Evolutionary conservation across 2,113 vertebrate genomes (phyloP).

Genomic region (Atherinomorus stipes): DNA sequence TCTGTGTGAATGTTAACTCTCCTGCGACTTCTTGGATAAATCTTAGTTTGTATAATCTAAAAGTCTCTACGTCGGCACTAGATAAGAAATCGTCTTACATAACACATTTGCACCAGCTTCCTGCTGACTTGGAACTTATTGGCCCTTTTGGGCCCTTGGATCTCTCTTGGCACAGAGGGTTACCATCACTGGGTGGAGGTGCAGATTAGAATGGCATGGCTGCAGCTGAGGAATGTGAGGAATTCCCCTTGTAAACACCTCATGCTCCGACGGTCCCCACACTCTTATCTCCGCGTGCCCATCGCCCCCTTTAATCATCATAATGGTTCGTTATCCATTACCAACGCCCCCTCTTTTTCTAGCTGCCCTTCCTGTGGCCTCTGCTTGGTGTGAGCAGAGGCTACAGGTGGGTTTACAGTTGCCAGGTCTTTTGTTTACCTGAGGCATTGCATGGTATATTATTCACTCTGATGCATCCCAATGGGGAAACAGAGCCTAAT

Average conservation of each 20-base stretch:
- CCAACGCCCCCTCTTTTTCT: conserved; percentile 12
- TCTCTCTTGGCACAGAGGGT: conserved; percentile 54
- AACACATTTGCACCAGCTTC: conserved; percentile 22
- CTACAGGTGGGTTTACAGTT: conserved; percentile 26
- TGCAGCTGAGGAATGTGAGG: conserved; percentile 80
- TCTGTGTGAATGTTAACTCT: neutral
- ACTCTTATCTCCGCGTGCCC: conserved; percentile 73
- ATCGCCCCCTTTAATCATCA: conserved; percentile 66
- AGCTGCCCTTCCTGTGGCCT: conserved; percentile 38
- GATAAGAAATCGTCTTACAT: conserved; percentile 38
- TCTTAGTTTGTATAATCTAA: conserved; percentile 13
- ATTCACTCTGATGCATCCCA: conserved; percentile 32
- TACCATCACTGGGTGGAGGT: conserved; percentile 71
- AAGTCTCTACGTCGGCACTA: conserved; percentile 1
- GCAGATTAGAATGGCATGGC: conserved; percentile 72
- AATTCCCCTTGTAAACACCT: conserved; percentile 82
- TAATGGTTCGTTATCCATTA: conserved; percentile 66
- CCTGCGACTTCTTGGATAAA: neutral
- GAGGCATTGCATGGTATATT: conserved; percentile 22
- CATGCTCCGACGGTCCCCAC: conserved; percentile 63
- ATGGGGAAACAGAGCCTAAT: conserved; percentile 30
- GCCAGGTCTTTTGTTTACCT: conserved; percentile 40
- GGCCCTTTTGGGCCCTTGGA: conserved; percentile 26
- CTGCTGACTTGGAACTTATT: conserved; percentile 4
- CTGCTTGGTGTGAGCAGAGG: conserved; percentile 2